A percentile compares a stretch with the other conserved stretches of the same genome.
Conservation (phyloP, 2,797 vertebrate species). For the Myotis findleyi region DNA sequence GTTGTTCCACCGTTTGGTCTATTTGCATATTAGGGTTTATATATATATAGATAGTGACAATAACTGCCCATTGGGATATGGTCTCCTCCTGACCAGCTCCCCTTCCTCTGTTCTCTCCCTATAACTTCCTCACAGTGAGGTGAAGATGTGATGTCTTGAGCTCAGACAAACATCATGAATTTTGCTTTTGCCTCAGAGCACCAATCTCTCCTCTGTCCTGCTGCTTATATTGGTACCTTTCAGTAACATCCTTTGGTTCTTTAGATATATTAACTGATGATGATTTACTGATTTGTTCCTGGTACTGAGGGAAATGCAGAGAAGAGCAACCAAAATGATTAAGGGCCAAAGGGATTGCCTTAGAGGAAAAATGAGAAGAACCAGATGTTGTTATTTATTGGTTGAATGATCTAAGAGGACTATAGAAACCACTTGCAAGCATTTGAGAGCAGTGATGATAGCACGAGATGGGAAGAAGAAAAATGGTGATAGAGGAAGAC, state of each 20-base stretch:
- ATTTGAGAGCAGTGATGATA: conserved; percentile 21
- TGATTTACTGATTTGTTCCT: conserved; percentile 49
- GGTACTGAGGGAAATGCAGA: conserved; percentile 29
- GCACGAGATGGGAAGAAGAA: conserved; percentile 1
- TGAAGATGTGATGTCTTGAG: background rate
- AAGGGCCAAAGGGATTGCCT: conserved; percentile 47
- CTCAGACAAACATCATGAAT: background rate
- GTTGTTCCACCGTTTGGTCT: no score
- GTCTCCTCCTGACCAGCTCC: background rate
- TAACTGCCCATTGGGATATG: background rate
- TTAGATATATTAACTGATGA: background rate
- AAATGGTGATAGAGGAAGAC: background rate
- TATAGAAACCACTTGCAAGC: background rate
- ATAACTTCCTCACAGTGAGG: background rate
- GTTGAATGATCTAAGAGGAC: conserved; percentile 50
- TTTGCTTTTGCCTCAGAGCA: background rate
- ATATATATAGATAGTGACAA: background rate
- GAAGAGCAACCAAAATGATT: conserved; percentile 16
- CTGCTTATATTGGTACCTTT: background rate
- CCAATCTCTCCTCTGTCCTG: background rate
- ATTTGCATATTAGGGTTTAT: no score
- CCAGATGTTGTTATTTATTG: conserved; percentile 71
- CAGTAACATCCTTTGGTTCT: background rate
- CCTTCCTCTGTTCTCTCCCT: background rate
- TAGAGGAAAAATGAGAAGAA: conserved; percentile 51